phyloP scores from a whole-genome alignment of 2,888 invertebrate species.

The Seira musarum region DNA sequence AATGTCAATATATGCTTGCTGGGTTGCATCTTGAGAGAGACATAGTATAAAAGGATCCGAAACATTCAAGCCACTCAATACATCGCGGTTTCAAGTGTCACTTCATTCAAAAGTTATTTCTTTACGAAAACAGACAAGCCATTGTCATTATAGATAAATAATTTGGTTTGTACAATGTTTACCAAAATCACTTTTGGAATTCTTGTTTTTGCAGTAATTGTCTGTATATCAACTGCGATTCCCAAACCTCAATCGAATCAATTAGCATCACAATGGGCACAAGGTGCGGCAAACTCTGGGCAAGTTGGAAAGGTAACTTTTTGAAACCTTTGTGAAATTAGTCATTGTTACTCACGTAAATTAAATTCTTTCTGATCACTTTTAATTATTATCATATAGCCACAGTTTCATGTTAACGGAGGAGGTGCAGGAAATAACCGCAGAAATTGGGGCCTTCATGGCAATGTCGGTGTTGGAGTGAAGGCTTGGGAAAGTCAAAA shows the following conservation, averaged over 20 bases:
- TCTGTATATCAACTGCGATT: not conserved
- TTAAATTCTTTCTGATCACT: slow-evolving; percentile 11
- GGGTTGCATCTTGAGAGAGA: too few species aligned
- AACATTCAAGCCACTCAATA: too few species aligned
- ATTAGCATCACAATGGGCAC: slow-evolving; percentile 41
- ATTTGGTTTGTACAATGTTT: too few species aligned
- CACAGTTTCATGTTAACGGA: slow-evolving; percentile 48
- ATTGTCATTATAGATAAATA: too few species aligned
- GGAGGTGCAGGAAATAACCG: slow-evolving; percentile 57
- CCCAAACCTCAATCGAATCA: slow-evolving; percentile 42
- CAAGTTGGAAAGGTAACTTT: slow-evolving; percentile 40
- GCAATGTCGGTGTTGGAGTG: slow-evolving; percentile 50
- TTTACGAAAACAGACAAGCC: too few species aligned
- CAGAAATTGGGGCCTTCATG: slow-evolving; percentile 55
- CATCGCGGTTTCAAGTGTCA: too few species aligned
- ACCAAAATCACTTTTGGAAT: too few species aligned
- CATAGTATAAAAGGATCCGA: too few species aligned
- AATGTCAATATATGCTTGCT: too few species aligned
- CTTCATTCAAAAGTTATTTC: too few species aligned
- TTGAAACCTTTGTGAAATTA: too few species aligned
- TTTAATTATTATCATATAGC: slow-evolving; percentile 36
- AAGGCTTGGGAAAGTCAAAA: slow-evolving; percentile 63
- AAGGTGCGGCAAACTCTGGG: slow-evolving; percentile 17
- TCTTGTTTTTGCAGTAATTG: slow-evolving; percentile 5
- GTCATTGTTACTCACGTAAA: too few species aligned